A percentile compares a stretch with the other conserved stretches of the same genome.
Conservation (phyloP, 2,888 invertebrate species). For the Drosophila paramelanica region DNA sequence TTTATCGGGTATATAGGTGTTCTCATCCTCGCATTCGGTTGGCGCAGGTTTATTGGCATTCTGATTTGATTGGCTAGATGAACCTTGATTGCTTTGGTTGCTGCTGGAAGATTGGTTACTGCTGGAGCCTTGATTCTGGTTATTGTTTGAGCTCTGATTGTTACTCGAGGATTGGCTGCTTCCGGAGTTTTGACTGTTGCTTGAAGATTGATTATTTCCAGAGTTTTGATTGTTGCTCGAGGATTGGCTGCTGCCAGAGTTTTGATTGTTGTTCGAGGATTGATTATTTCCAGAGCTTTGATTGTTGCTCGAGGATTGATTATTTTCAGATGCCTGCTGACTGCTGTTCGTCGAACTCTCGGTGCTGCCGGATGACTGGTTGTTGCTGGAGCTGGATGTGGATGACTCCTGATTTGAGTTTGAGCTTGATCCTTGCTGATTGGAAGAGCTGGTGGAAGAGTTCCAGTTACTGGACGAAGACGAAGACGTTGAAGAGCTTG, state of each 20-base stretch:
- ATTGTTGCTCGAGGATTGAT: constrained; percentile 39
- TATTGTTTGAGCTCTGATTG: constrained; percentile 35
- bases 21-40: constrained; percentile 82
- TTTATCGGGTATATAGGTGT: constrained; percentile 84
- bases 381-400: constrained; percentile 43
- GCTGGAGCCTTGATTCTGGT: constrained; percentile 31
- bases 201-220: constrained; percentile 42
- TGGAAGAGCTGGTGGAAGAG: constrained; percentile 52
- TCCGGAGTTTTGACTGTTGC: constrained; percentile 20
- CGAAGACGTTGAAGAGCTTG: constrained; percentile 58
- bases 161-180: constrained; percentile 12
- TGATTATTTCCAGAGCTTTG: constrained; percentile 49
- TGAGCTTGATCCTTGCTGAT: constrained; percentile 50
- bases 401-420: constrained; percentile 54
- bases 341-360: constrained; percentile 29
- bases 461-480: constrained; percentile 42
- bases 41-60: constrained; percentile 37
- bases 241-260: constrained; percentile 4
- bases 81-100: constrained; percentile 29
- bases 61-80: constrained; percentile 26
- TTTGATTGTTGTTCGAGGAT: constrained; percentile 29
- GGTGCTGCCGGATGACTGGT: background rate
- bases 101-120: constrained; percentile 33
- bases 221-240: constrained; percentile 34
- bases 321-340: constrained; percentile 40